Percentiles rank a stretch among this genome's conserved stretches.
These are phyloP conservation scores for Pangasius sanitwongsei DNA, from an alignment of 2,797 vertebrate genomes.

Conservation along the genomic window DNA sequence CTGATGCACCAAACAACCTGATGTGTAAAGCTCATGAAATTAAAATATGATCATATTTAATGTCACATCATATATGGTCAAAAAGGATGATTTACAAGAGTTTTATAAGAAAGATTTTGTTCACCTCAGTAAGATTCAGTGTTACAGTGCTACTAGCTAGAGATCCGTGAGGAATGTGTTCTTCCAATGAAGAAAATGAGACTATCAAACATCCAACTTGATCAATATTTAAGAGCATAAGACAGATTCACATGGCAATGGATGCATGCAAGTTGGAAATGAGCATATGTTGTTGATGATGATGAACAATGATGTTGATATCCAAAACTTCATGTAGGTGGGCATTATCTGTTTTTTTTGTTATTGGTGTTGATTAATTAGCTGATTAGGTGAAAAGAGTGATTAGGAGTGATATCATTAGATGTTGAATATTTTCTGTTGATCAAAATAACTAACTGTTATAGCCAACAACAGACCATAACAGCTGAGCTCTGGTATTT, in stretches of 20 bases:
- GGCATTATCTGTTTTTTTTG: too few species aligned
- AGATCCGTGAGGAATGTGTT: background rate
- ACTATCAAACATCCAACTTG: background rate
- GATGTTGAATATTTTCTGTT: too few species aligned
- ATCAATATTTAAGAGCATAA: too few species aligned
- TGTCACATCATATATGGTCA: background rate
- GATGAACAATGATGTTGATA: too few species aligned
- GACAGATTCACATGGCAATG: background rate
- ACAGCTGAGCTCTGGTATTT: too few species aligned
- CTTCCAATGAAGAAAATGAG: background rate
- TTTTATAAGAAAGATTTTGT: background rate
- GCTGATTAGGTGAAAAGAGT: too few species aligned
- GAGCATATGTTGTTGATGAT: background rate
- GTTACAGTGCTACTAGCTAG: background rate
- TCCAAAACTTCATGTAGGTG: too few species aligned
- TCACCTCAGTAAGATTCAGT: background rate
- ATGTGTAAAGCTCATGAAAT: background rate
- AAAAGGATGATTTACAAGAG: background rate
- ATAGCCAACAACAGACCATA: too few species aligned
- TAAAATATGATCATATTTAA: background rate
- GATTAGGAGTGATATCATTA: too few species aligned
- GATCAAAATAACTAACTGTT: too few species aligned
- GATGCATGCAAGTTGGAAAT: background rate
- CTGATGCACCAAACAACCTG: background rate
- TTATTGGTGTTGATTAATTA: too few species aligned